phyloP scores from a whole-genome alignment of 2,113 vertebrate species.

The Chinchilla lanigera region DNA sequence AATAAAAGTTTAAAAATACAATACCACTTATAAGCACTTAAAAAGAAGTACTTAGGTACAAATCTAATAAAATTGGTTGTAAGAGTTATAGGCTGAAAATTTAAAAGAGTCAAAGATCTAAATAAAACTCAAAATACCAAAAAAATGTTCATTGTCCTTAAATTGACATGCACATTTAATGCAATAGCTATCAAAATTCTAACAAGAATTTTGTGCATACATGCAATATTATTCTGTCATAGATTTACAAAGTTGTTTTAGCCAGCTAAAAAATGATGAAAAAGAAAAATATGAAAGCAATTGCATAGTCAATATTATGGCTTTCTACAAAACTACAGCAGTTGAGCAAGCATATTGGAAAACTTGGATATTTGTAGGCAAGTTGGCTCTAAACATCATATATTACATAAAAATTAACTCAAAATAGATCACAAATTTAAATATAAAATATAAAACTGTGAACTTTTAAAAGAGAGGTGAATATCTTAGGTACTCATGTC shows the following conservation, averaged over 20 bases:
- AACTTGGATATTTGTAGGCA: not conserved
- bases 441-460: not conserved
- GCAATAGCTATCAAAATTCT: not conserved
- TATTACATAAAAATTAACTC: not conserved
- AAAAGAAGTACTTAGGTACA: not conserved
- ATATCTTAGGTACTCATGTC: not conserved
- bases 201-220: not conserved
- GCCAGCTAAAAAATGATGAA: slow-evolving; percentile 33
- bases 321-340: not conserved
- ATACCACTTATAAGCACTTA: not conserved
- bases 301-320: not conserved
- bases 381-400: not conserved
- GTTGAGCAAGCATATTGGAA: not conserved
- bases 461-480: not conserved
- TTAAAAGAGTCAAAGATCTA: slow-evolving; percentile 22
- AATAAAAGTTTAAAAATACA: slow-evolving; percentile 8
- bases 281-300: slow-evolving; percentile 41
- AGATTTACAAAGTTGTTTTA: slow-evolving; percentile 37
- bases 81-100: not conserved
- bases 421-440: slow-evolving; percentile 10
- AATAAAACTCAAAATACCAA: not conserved
- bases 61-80: not conserved
- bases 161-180: not conserved
- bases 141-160: slow-evolving; percentile 14
- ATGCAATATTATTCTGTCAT: not conserved